phyloP scores from a whole-genome alignment of 2,888 invertebrate genomes.

The Drosophila colorata region DNA sequence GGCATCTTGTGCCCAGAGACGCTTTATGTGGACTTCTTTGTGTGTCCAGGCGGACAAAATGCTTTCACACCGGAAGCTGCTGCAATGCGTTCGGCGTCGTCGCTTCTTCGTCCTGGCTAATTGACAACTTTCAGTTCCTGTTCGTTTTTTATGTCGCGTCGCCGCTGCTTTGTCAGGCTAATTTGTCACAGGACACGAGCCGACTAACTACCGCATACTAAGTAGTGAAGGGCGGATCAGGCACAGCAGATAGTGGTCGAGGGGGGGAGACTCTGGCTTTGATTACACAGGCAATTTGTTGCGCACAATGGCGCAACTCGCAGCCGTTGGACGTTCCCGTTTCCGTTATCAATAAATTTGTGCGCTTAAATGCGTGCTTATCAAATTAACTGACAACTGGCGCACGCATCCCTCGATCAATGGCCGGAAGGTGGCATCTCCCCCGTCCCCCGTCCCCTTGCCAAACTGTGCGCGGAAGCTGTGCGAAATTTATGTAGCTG shows the following conservation, averaged over 20 bases:
- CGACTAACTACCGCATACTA: conserved; percentile 27
- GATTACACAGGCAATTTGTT: conserved; percentile 78
- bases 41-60: conserved; percentile 72
- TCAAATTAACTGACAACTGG: conserved; percentile 63
- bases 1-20: conserved; percentile 16
- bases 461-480: conserved; percentile 27
- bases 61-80: conserved; percentile 78
- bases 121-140: conserved; percentile 55
- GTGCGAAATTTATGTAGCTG: conserved; percentile 44
- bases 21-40: conserved; percentile 42
- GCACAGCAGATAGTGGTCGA: no score
- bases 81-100: conserved; percentile 74
- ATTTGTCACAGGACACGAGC: conserved; percentile 70
- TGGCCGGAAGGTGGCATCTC: conserved; percentile 33
- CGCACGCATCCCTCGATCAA: conserved; percentile 9
- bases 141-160: conserved; percentile 53
- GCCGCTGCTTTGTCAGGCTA: conserved; percentile 59
- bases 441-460: no score
- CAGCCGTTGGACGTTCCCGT: conserved; percentile 28
- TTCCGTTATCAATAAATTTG: conserved; percentile 77
- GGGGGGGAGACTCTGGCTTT: no score
- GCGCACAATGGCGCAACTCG: conserved; percentile 58
- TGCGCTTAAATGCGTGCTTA: conserved; percentile 70
- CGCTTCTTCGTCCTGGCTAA: conserved; percentile 52
- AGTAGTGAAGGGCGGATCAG: conserved; percentile 2